Percentiles rank a stretch among this genome's conserved stretches.
phyloP scores from a whole-genome alignment of 2,113 vertebrate genomes.

The Lepisosteus oculatus region DNA sequence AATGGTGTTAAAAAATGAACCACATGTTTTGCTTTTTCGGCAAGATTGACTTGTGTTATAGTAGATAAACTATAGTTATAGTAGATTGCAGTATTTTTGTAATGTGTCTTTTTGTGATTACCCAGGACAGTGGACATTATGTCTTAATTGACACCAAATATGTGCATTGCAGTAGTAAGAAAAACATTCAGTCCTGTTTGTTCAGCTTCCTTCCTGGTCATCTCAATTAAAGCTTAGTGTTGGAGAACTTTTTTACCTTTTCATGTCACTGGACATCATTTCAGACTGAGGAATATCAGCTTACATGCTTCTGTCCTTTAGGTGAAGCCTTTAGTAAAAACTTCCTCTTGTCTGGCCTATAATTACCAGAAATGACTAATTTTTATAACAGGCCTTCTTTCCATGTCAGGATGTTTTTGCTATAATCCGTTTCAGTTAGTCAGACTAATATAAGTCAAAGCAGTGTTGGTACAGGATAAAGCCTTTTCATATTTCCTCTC shows the following conservation, averaged over 20 bases:
- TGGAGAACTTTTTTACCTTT: slow-evolving; percentile 29
- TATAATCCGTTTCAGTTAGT: slow-evolving; percentile 39
- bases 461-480: slow-evolving; percentile 41
- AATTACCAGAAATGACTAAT: slow-evolving; percentile 50
- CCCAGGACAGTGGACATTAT: too few species aligned
- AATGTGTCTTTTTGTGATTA: too few species aligned
- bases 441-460: slow-evolving; percentile 43
- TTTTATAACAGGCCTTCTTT: slow-evolving; percentile 40
- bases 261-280: slow-evolving; percentile 45
- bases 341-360: slow-evolving; percentile 49
- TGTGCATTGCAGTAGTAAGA: too few species aligned
- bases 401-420: slow-evolving; percentile 51
- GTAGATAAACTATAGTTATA: too few species aligned
- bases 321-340: slow-evolving; percentile 49
- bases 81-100: too few species aligned
- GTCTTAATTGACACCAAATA: too few species aligned
- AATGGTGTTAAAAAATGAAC: too few species aligned
- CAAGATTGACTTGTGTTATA: too few species aligned
- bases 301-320: slow-evolving; percentile 38
- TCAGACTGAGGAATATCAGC: slow-evolving; percentile 41
- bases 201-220: too few species aligned
- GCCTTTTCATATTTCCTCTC: slow-evolving; percentile 49
- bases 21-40: too few species aligned
- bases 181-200: too few species aligned
- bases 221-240: too few species aligned